Evolutionary conservation across 2,888 invertebrate genomes (phyloP).

Genomic region (Atethmia centrago): DNA sequence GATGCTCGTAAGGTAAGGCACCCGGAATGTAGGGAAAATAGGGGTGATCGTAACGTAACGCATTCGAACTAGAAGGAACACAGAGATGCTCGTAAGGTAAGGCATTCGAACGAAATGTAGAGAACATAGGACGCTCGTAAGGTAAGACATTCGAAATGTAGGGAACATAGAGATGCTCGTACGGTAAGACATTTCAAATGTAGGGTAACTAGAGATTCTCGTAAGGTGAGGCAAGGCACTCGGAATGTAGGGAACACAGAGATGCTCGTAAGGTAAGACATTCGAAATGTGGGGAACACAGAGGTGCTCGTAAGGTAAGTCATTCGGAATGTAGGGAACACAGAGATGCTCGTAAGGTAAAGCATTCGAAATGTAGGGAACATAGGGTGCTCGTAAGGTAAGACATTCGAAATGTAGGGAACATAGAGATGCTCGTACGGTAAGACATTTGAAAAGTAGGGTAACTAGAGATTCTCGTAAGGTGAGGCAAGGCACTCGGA

Average conservation of each 20-base stretch:
- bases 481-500: neutral
- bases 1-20: constrained; percentile 83
- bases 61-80: neutral
- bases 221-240: neutral
- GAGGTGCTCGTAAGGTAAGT: neutral
- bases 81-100: neutral
- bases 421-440: neutral
- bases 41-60: neutral
- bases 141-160: neutral
- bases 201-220: neutral
- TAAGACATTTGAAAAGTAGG: neutral
- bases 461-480: neutral
- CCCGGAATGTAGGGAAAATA: neutral
- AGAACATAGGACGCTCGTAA: neutral
- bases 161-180: neutral
- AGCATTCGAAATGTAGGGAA: neutral
- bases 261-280: constrained; percentile 82
- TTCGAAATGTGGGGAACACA: neutral
- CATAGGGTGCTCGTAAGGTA: neutral
- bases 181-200: neutral
- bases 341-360: neutral
- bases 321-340: neutral
- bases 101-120: neutral
- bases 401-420: neutral
- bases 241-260: constrained; percentile 73